Percentiles rank a stretch among this genome's conserved stretches.
Evolutionary conservation across 2,797 vertebrate species (phyloP).

Genomic region (Peromyscus aztecus): DNA sequence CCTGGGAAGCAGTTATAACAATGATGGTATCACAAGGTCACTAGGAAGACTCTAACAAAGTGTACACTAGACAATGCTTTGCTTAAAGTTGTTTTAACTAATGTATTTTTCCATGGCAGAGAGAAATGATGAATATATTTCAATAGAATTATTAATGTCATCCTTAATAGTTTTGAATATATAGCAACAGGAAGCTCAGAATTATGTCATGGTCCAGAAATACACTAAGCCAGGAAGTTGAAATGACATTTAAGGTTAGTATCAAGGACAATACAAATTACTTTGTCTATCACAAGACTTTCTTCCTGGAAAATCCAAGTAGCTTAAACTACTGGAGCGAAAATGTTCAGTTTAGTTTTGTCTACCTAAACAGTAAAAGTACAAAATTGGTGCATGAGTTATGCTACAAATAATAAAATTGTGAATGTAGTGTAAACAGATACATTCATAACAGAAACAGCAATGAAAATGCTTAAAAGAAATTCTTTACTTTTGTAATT

Average conservation of each 20-base stretch:
- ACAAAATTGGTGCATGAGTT: background rate
- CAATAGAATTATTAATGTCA: background rate
- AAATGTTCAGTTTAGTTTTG: background rate
- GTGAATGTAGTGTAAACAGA: background rate
- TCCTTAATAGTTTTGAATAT: background rate
- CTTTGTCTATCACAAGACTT: background rate
- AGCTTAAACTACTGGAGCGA: background rate
- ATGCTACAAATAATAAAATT: background rate
- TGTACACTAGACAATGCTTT: background rate
- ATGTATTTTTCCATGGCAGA: no score
- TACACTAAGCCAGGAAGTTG: background rate
- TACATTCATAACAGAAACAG: background rate
- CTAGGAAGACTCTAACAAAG: background rate
- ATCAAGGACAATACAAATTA: background rate
- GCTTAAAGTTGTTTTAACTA: background rate
- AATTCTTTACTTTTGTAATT: background rate
- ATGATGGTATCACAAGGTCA: background rate
- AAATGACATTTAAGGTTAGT: background rate
- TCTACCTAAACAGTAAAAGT: background rate
- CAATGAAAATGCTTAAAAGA: background rate
- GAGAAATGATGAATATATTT: background rate
- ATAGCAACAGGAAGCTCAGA: no score
- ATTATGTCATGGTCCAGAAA: background rate
- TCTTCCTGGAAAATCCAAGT: background rate
- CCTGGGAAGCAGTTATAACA: background rate